A percentile compares a stretch with the other conserved stretches of the same genome.
Conservation (phyloP, 1,140 invertebrate species). For the Bathynomus jamesi region DNA sequence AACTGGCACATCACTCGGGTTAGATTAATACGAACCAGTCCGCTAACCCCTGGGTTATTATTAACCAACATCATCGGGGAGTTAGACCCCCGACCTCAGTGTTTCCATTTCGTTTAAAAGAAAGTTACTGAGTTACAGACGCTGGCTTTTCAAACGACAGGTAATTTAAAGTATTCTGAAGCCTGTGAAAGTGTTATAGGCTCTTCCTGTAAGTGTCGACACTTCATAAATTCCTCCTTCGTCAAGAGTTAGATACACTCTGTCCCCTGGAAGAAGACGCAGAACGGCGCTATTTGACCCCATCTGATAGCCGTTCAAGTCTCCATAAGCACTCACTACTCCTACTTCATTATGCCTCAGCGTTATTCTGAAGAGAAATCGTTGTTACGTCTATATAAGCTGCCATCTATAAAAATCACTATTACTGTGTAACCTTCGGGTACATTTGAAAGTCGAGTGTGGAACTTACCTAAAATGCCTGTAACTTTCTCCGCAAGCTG, state of each 20-base stretch:
- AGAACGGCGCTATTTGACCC: slow-evolving; percentile 10
- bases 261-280: background rate
- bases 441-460: background rate
- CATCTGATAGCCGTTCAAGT: slow-evolving; percentile 12
- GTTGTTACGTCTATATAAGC: background rate
- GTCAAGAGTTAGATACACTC: slow-evolving; percentile 11
- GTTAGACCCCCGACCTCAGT: too few relatives aligned
- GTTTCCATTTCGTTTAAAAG: too few relatives aligned
- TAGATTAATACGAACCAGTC: too few relatives aligned
- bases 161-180: slow-evolving; percentile 12
- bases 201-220: slow-evolving; percentile 2
- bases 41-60: too few relatives aligned
- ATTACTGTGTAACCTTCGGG: background rate
- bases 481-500: background rate
- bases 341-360: slow-evolving; percentile 11
- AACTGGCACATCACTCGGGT: too few relatives aligned
- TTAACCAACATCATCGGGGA: too few relatives aligned
- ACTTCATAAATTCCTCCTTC: slow-evolving; percentile 14
- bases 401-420: background rate
- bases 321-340: slow-evolving; percentile 11
- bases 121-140: too few relatives aligned
- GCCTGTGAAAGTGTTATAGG: slow-evolving; percentile 12
- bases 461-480: slow-evolving; percentile 4
- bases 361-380: slow-evolving; percentile 4
- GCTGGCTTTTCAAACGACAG: too few relatives aligned